phyloP scores from a whole-genome alignment of 2,888 invertebrate species.

The Acleris literana region DNA sequence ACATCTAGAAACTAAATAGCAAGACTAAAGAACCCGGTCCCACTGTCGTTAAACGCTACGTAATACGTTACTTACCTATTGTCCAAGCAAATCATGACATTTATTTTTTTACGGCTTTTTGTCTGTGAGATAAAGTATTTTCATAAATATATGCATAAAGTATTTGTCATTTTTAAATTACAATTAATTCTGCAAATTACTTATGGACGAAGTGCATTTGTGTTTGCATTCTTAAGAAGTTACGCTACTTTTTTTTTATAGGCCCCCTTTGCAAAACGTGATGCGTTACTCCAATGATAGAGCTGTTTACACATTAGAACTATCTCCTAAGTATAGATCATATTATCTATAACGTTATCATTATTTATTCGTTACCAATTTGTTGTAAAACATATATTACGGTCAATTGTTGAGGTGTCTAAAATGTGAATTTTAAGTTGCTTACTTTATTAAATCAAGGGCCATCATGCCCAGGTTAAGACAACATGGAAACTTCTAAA shows the following conservation, averaged over 20 bases:
- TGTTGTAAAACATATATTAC: conserved; percentile 35
- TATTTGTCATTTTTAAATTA: conserved; percentile 15
- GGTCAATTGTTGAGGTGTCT: conserved; percentile 53
- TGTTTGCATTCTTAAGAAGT: conserved; percentile 3
- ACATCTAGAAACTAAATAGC: conserved; percentile 25
- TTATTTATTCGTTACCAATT: conserved; percentile 33
- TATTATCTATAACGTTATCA: conserved; percentile 30
- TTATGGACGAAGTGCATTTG: conserved; percentile 6
- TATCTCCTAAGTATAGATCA: conserved; percentile 35
- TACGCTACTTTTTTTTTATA: conserved; percentile 39
- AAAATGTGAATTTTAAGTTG: conserved; percentile 36
- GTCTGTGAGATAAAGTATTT: conserved; percentile 33
- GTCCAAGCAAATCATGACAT: conserved; percentile 27
- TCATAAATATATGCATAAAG: conserved; percentile 30
- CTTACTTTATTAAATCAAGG: conserved; percentile 23
- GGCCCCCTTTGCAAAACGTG: conserved; percentile 19
- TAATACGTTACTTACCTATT: conserved; percentile 5
- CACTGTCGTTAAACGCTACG: conserved; percentile 12
- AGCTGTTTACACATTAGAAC: conserved; percentile 32
- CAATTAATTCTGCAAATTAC: conserved; percentile 1
- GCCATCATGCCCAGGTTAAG: conserved; percentile 2
- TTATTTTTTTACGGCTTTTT: conserved; percentile 39
- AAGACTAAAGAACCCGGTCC: conserved; percentile 12
- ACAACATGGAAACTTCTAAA: conserved; percentile 5
- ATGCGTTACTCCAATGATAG: conserved; percentile 41